Conservation (phyloP, 2,797 vertebrate species). For the Caiman crocodilus region DNA sequence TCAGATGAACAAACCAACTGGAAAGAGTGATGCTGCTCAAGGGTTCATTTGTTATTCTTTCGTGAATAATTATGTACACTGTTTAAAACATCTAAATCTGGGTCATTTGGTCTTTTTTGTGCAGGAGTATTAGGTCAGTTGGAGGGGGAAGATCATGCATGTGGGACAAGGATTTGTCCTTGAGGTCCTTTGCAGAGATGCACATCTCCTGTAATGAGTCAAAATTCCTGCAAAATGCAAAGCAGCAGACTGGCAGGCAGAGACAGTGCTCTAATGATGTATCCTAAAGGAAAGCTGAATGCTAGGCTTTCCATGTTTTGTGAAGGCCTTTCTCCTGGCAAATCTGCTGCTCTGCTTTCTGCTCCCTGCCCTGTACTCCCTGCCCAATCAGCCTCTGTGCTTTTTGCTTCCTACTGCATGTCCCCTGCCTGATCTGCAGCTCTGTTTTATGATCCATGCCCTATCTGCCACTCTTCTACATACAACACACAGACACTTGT, state of each 20-base stretch:
- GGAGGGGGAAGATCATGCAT: not conserved
- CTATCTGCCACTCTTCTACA: no score
- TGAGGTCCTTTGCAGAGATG: not conserved
- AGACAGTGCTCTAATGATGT: not conserved
- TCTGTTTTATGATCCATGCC: no score
- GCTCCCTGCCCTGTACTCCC: no score
- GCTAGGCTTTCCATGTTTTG: not conserved
- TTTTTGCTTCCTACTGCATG: no score
- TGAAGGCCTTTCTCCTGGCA: not conserved
- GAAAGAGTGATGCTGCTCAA: not conserved
- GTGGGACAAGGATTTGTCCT: not conserved
- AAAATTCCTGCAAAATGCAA: not conserved
- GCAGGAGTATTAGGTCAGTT: not conserved
- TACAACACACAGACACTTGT: no score
- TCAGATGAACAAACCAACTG: not conserved
- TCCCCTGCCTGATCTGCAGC: no score
- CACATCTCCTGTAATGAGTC: not conserved
- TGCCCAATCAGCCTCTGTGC: no score
- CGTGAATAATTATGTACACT: not conserved
- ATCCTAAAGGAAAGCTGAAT: accelerated
- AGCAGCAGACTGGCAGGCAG: not conserved
- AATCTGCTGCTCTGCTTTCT: no score
- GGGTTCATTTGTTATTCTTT: not conserved
- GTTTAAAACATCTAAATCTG: not conserved
- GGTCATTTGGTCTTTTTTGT: not conserved